These are phyloP conservation scores for Lathamus discolor DNA, from an alignment of 2,113 vertebrate species.

Conservation along the genomic window DNA sequence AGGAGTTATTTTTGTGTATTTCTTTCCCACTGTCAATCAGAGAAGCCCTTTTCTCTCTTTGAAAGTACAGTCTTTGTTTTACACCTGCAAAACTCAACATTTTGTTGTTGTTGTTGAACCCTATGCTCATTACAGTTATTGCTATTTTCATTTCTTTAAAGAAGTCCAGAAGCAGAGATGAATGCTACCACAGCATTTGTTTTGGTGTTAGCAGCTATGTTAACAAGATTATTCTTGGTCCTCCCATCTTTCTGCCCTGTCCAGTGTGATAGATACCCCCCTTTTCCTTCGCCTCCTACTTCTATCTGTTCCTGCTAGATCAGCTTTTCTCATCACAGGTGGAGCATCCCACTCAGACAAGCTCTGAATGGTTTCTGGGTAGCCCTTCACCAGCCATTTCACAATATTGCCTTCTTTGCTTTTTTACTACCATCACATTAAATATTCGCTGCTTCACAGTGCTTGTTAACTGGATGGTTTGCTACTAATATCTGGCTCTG, in stretches of 20 bases:
- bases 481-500: slow-evolving; percentile 16
- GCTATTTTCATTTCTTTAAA: not conserved
- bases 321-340: not conserved
- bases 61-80: not conserved
- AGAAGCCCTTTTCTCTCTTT: not conserved
- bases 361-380: not conserved
- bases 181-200: not conserved
- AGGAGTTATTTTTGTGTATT: slow-evolving; percentile 48
- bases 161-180: not conserved
- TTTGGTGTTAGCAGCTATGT: not conserved
- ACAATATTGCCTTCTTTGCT: not conserved
- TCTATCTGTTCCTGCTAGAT: not conserved
- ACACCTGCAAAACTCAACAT: not conserved
- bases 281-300: not conserved
- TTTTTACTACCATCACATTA: not conserved
- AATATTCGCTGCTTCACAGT: not conserved
- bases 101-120: not conserved
- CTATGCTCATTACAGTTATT: not conserved
- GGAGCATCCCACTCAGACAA: not conserved
- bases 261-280: not conserved
- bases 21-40: slow-evolving; percentile 14
- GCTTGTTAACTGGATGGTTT: not conserved
- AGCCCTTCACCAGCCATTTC: not conserved
- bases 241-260: not conserved
- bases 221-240: not conserved